Evolutionary conservation across 2,113 vertebrate genomes (phyloP).

Genomic region (Osmerus mordax): DNA sequence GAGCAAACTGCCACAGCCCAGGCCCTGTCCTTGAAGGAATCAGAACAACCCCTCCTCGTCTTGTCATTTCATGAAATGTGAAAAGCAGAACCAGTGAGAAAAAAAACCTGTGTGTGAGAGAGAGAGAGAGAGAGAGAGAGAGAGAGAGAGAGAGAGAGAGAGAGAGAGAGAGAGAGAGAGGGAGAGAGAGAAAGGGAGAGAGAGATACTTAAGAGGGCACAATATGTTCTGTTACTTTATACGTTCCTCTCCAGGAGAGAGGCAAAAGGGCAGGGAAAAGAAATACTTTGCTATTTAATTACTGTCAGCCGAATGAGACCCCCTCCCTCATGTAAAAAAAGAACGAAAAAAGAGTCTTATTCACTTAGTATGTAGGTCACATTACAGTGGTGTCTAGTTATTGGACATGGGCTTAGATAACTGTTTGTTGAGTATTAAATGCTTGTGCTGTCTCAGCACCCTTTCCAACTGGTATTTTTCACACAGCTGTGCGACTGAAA

Average conservation of each 20-base stretch:
- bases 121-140: no score
- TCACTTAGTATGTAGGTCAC: slow-evolving; percentile 98
- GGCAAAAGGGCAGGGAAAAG: slow-evolving; percentile 58
- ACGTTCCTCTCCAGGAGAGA: slow-evolving; percentile 55
- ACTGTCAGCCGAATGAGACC: slow-evolving; percentile 74
- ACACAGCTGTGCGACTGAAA: slow-evolving; percentile 97
- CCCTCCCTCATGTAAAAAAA: slow-evolving; percentile 74
- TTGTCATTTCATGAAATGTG: slow-evolving; percentile 55
- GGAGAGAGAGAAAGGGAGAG: not conserved
- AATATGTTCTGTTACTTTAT: slow-evolving; percentile 71
- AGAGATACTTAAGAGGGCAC: slow-evolving; percentile 51
- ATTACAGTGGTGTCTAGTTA: slow-evolving; percentile 88
- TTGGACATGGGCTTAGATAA: slow-evolving; percentile 95
- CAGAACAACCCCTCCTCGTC: slow-evolving; percentile 12
- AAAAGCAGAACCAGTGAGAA: slow-evolving; percentile 13
- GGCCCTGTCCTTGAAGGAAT: slow-evolving; percentile 10
- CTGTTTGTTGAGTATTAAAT: slow-evolving; percentile 98
- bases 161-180: no score
- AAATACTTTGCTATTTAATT: slow-evolving; percentile 74
- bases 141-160: no score
- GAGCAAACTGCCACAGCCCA: no score
- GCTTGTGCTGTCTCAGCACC: slow-evolving; percentile 98
- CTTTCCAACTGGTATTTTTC: slow-evolving; percentile 96
- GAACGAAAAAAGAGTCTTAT: slow-evolving; percentile 71
- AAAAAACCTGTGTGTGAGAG: no score